These are phyloP conservation scores for Poeciliopsis retropinna DNA, from an alignment of 2,113 vertebrate species.

Conservation along the genomic window DNA sequence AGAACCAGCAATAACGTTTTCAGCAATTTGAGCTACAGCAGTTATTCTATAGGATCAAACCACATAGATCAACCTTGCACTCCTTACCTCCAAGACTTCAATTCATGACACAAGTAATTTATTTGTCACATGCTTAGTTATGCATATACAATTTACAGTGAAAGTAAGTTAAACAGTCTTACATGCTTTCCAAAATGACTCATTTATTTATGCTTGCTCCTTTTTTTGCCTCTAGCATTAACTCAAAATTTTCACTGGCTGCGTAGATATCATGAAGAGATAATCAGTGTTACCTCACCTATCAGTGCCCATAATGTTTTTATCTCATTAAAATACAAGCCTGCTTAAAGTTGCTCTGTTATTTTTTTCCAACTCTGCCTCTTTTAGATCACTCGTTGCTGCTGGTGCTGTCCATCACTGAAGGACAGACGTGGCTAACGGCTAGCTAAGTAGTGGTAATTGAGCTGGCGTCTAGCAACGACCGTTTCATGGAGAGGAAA, in stretches of 20 bases:
- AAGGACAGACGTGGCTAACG: slow-evolving; percentile 47
- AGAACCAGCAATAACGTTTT: neutral
- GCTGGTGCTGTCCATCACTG: slow-evolving; percentile 48
- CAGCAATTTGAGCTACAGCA: neutral
- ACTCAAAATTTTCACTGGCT: neutral
- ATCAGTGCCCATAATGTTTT: neutral
- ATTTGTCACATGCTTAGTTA: neutral
- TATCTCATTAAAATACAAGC: neutral
- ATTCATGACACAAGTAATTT: neutral
- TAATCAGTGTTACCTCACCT: no score
- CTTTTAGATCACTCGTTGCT: slow-evolving; percentile 20
- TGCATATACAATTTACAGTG: neutral
- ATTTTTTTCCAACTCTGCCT: slow-evolving; percentile 19
- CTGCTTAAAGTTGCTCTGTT: slow-evolving; percentile 31
- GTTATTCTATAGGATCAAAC: neutral
- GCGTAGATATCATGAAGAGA: neutral
- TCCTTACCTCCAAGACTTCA: neutral
- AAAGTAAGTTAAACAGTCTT: neutral
- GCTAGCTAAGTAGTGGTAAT: slow-evolving; percentile 67
- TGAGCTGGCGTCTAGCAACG: slow-evolving; percentile 41
- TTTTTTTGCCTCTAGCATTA: neutral
- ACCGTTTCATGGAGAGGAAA: slow-evolving; percentile 31
- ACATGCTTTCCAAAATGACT: neutral
- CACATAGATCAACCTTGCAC: neutral
- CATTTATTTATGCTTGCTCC: neutral